phyloP scores from a whole-genome alignment of 2,888 invertebrate genomes.

The Melieria picta region DNA sequence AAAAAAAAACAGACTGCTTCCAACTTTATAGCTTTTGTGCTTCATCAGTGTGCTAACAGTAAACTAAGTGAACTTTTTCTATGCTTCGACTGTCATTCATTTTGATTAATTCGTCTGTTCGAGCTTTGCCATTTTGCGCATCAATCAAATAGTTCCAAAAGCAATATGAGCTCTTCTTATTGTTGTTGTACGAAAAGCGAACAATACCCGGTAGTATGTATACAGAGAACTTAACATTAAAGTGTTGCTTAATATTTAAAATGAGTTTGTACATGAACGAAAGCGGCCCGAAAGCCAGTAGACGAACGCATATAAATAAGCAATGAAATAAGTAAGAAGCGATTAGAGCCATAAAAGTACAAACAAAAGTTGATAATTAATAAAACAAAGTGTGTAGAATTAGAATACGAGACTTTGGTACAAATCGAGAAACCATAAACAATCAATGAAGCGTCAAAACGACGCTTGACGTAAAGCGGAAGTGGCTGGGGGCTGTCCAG shows the following conservation, averaged over 20 bases:
- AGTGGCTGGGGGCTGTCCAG: neutral
- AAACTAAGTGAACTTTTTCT: no score
- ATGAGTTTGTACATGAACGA: slow-evolving; percentile 14
- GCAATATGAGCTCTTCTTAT: no score
- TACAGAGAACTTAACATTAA: neutral
- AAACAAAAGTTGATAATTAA: slow-evolving; percentile 10
- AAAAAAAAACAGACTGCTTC: no score
- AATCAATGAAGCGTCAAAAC: slow-evolving; percentile 16
- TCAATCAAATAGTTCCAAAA: no score
- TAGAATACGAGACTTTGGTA: slow-evolving; percentile 2
- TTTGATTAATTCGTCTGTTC: no score
- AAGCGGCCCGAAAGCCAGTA: neutral
- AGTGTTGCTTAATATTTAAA: slow-evolving; percentile 5
- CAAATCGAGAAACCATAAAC: neutral
- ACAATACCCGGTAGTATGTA: no score
- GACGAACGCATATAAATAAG: neutral
- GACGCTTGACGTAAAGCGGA: slow-evolving; percentile 8
- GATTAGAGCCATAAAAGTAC: neutral
- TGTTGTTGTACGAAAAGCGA: no score
- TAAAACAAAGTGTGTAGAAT: slow-evolving; percentile 2
- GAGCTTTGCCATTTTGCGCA: no score
- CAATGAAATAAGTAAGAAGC: neutral
- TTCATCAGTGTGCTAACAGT: no score
- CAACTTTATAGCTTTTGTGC: no score
- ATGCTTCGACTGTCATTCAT: no score